Conservation (phyloP, 2,113 vertebrate genomes). For the Notarius lentiginosus region DNA sequence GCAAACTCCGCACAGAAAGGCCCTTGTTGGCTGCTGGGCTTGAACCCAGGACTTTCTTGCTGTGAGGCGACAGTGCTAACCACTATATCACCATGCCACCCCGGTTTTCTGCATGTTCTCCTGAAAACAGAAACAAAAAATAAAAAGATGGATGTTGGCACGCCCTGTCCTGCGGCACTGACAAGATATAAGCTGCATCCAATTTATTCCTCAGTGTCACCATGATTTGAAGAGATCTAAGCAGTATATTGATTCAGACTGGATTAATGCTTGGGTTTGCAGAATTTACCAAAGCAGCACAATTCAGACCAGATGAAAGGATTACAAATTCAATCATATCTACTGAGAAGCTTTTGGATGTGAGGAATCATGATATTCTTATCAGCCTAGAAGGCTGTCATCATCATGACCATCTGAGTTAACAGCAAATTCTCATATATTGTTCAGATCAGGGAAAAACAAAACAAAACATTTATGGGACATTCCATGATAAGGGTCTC, state of each 20-base stretch:
- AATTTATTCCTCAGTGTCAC: slow-evolving; percentile 21
- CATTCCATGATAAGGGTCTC: not conserved
- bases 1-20: too few species aligned
- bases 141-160: not conserved
- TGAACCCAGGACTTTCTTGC: too few species aligned
- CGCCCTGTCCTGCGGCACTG: slow-evolving; percentile 15
- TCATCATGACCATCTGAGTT: slow-evolving; percentile 3
- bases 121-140: not conserved
- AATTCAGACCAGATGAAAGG: slow-evolving; percentile 16
- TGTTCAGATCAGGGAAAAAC: not conserved
- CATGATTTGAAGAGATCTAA: slow-evolving; percentile 9
- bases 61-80: too few species aligned
- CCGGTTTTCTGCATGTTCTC: not conserved
- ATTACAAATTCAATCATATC: slow-evolving; percentile 32
- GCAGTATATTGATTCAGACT: slow-evolving; percentile 34
- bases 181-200: slow-evolving; percentile 5
- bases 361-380: slow-evolving; percentile 6
- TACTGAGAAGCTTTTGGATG: slow-evolving; percentile 13
- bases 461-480: not conserved
- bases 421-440: not conserved
- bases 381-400: slow-evolving; percentile 11
- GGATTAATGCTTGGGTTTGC: slow-evolving; percentile 7
- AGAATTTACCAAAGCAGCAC: slow-evolving; percentile 6
- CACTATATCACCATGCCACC: too few species aligned
- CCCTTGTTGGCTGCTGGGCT: too few species aligned